phyloP scores from a whole-genome alignment of 2,888 invertebrate genomes.

The Cyrtodaria siliqua region DNA sequence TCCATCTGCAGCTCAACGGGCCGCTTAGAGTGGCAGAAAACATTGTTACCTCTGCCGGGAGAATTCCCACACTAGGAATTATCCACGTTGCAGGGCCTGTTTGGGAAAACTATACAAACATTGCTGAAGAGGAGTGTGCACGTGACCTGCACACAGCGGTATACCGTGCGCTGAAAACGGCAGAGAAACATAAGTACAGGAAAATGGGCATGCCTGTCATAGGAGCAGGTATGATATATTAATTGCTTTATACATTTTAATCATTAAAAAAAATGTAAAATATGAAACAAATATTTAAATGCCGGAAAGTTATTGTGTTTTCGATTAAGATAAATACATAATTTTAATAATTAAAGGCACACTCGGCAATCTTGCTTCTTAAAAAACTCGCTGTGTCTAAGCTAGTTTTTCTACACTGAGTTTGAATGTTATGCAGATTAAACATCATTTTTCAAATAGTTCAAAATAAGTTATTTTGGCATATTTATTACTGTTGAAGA shows the following conservation, averaged over 20 bases:
- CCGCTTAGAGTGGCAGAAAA: conserved; percentile 32
- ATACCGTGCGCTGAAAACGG: conserved; percentile 55
- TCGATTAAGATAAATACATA: too few relatives aligned
- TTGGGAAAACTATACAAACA: conserved; percentile 45
- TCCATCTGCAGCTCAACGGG: conserved; percentile 49
- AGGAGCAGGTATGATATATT: conserved; percentile 38
- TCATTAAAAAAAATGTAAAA: too few relatives aligned
- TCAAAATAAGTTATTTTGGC: too few relatives aligned
- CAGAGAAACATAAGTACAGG: conserved; percentile 59
- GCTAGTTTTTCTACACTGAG: too few relatives aligned
- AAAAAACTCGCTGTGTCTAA: too few relatives aligned
- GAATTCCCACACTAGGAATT: conserved; percentile 47
- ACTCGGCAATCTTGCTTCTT: too few relatives aligned
- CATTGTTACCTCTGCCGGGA: conserved; percentile 58
- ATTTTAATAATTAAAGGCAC: too few relatives aligned
- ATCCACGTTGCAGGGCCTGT: conserved; percentile 55
- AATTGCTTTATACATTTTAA: background rate
- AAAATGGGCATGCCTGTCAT: conserved; percentile 56
- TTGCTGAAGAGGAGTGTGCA: conserved; percentile 50
- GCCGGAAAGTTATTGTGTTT: background rate
- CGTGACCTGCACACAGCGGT: conserved; percentile 56
- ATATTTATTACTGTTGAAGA: too few relatives aligned
- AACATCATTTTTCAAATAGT: too few relatives aligned
- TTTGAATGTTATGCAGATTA: too few relatives aligned
- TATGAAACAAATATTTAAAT: too few relatives aligned